Evolutionary conservation across 1,140 invertebrate genomes (phyloP), one percentile per base, ranked within the genome.

Genomic region (Sarcophaga bullata): DNA sequence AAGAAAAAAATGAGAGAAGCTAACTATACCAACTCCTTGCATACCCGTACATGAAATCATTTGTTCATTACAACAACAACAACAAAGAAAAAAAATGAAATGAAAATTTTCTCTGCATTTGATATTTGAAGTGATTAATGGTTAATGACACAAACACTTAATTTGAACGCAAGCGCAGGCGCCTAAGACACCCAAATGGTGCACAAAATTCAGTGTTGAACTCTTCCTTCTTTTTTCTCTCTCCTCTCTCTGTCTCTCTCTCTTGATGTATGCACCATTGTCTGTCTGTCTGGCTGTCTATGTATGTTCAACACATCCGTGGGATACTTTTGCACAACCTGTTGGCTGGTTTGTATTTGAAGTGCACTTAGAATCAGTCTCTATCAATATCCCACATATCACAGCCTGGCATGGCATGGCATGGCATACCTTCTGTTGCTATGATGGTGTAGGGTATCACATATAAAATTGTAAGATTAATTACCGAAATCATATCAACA

Each of bases 71-170:
- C 25, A 37, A 37, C 25, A 37, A 85, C 84, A 83, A 84, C 80
- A 72, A 58, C 62, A 72, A 58, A 54, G n/a, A n/a, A n/a, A n/a
- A n/a, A n/a, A n/a, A n/a, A n/a, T n/a, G n/a, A 81, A n/a, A 52
- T 73, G 84, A 80, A 83, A 48, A 13, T 80, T 73, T 49, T 83
- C 52, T 72, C 15, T 86, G 25, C 1, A 37, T 84, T 83, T 84
- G 86, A 80, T 86, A 83, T 84, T 82, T 85, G 85, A 86, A 84
- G 85, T 88, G 87, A 89, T 89, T 89, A 89, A 89, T 89, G 87
- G 85, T 82, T 84, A 89, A 86, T 87, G 87, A 89, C 87, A 89
- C 87, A 89, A 89, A 89, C 87, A 89, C 87, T 89, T 89, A 89
- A 89, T 89, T 89, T 89, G 87, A n/a, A 89, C 87, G 87, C 87